A percentile compares a stretch with the other conserved stretches of the same genome.
Evolutionary conservation across 2,797 vertebrate genomes (phyloP).

Genomic region (Pelobates cultripes): DNA sequence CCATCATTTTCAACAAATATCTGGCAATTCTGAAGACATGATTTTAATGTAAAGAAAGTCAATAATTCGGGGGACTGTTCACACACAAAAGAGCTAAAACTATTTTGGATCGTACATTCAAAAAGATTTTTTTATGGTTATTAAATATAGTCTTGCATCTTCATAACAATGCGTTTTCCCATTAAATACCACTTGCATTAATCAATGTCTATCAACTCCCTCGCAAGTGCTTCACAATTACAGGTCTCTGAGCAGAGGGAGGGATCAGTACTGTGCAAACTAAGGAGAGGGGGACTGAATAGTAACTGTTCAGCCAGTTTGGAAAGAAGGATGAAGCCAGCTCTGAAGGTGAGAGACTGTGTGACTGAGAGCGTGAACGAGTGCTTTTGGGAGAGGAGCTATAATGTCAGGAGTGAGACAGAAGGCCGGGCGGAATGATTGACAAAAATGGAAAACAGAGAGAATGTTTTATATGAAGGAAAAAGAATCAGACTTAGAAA

Average conservation of each 20-base stretch:
- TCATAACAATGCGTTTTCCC: constrained; percentile 27
- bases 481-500: no score
- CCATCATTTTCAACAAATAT: no score
- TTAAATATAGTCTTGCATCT: constrained; percentile 49
- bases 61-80: constrained; percentile 7
- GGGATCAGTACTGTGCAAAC: constrained; percentile 25
- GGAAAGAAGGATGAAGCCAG: constrained; percentile 38
- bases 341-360: constrained; percentile 37
- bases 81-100: neutral
- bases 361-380: neutral
- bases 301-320: constrained; percentile 8
- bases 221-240: constrained; percentile 46
- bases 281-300: constrained; percentile 27
- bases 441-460: no score
- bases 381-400: neutral
- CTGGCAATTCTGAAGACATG: no score
- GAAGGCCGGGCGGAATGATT: no score
- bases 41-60: neutral
- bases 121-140: constrained; percentile 23
- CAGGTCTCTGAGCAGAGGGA: constrained; percentile 49
- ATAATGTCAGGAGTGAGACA: no score
- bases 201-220: constrained; percentile 56
- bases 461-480: no score
- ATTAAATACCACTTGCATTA: constrained; percentile 48
- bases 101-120: constrained; percentile 16